Conservation (phyloP, 2,888 invertebrate species). For the Timandra comae region DNA sequence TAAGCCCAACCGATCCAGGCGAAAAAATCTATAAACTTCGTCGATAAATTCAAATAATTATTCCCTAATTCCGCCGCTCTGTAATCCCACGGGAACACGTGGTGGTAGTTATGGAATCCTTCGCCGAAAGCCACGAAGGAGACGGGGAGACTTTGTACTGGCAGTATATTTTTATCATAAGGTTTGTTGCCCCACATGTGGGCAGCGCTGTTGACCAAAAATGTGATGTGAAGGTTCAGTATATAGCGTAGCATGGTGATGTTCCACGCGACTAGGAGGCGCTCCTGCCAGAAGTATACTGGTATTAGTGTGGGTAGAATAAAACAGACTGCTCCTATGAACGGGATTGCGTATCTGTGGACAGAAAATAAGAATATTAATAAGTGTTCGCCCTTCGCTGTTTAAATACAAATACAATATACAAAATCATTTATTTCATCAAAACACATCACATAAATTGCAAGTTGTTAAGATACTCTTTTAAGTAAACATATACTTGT, state of each 20-base stretch:
- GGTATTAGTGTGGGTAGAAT: slow-evolving; percentile 72
- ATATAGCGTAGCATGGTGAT: slow-evolving; percentile 68
- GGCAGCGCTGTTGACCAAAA: slow-evolving; percentile 81
- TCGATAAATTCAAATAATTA: slow-evolving; percentile 26
- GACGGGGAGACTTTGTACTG: slow-evolving; percentile 22
- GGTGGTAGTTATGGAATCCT: slow-evolving; percentile 45
- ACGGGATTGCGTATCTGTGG: slow-evolving; percentile 19
- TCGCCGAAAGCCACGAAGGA: slow-evolving; percentile 31
- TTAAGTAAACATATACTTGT: no score
- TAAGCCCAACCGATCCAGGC: slow-evolving; percentile 30
- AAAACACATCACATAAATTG: no score
- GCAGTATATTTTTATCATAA: slow-evolving; percentile 43
- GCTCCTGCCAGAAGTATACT: slow-evolving; percentile 75
- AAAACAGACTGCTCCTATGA: slow-evolving; percentile 32
- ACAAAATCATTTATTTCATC: no score
- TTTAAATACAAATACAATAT: no score
- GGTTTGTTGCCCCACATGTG: slow-evolving; percentile 68
- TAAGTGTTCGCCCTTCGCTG: not conserved
- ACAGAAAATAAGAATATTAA: not conserved
- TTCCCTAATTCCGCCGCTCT: slow-evolving; percentile 35
- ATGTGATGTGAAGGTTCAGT: slow-evolving; percentile 71
- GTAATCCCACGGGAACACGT: slow-evolving; percentile 42
- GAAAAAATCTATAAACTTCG: slow-evolving; percentile 27
- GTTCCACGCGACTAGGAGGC: slow-evolving; percentile 43
- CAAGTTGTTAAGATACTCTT: no score